Evolutionary conservation across 2,888 invertebrate genomes (phyloP).

Genomic region (Drosophila eohydei): DNA sequence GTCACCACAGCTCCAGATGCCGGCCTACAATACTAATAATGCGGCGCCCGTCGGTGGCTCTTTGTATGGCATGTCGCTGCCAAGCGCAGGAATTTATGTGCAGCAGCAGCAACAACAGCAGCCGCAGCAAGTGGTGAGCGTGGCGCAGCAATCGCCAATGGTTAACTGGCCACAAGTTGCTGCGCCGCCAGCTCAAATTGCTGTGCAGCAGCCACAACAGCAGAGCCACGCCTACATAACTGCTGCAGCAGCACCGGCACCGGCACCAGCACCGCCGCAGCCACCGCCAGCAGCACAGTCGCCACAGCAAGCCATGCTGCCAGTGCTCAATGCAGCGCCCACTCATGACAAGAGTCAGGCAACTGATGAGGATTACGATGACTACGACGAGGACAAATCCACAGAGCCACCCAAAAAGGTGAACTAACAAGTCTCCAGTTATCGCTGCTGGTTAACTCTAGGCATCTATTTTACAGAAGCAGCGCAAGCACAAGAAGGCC

Average conservation of each 20-base stretch:
- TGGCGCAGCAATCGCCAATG: conserved; percentile 54
- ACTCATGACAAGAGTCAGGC: conserved; percentile 48
- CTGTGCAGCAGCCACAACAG: conserved; percentile 40
- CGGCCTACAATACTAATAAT: conserved; percentile 60
- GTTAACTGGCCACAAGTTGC: conserved; percentile 70
- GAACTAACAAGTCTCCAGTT: not conserved
- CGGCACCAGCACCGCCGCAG: conserved; percentile 6
- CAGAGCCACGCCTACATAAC: conserved; percentile 56
- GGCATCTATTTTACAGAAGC: conserved; percentile 19
- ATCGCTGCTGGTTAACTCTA: not conserved
- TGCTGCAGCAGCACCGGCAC: conserved; percentile 24
- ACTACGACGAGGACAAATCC: conserved; percentile 79
- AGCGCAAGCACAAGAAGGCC: conserved; percentile 81
- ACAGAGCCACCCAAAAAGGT: conserved; percentile 83
- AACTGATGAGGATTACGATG: conserved; percentile 77
- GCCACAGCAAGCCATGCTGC: conserved; percentile 61
- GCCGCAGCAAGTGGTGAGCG: conserved; percentile 24
- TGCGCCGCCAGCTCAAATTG: conserved; percentile 39
- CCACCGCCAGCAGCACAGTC: conserved; percentile 15
- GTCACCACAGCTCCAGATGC: conserved; percentile 46
- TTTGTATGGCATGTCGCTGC: conserved; percentile 73
- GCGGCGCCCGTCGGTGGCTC: conserved; percentile 33
- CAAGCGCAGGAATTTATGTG: conserved; percentile 79
- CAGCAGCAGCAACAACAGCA: conserved; percentile 49
- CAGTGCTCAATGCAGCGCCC: conserved; percentile 48